Conservation (phyloP, 2,797 vertebrate genomes). For the Crenichthys baileyi region DNA sequence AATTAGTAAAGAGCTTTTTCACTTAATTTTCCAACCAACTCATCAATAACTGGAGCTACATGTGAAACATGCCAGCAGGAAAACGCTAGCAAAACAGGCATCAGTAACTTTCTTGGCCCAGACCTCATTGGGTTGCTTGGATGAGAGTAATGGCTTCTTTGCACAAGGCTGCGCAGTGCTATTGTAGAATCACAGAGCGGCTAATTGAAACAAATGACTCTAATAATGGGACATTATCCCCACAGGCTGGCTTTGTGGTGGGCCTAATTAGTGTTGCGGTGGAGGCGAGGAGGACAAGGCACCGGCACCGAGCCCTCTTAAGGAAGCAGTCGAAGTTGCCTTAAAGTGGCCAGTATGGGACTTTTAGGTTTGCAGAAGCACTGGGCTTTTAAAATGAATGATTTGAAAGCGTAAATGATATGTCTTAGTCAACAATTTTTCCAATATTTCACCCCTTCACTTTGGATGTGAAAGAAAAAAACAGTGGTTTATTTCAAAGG, state of each 20-base stretch:
- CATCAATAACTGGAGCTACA: conserved; percentile 29
- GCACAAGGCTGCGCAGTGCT: conserved; percentile 93
- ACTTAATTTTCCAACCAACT: conserved; percentile 20
- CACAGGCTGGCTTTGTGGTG: conserved; percentile 94
- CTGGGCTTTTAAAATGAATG: background rate
- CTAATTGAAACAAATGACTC: conserved; percentile 99
- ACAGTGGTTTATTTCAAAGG: background rate
- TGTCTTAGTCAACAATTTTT: background rate
- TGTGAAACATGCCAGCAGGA: conserved; percentile 34
- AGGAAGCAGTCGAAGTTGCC: conserved; percentile 78
- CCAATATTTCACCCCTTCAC: background rate
- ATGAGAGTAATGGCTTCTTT: conserved; percentile 93
- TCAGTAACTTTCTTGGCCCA: conserved; percentile 59
- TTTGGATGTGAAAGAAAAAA: background rate
- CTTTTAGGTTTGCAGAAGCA: conserved; percentile 28
- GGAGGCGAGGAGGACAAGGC: conserved; percentile 80
- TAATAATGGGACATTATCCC: conserved; percentile 99
- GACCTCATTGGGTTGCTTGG: conserved; percentile 74
- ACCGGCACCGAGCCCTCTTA: conserved; percentile 88
- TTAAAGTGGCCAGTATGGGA: conserved; percentile 57
- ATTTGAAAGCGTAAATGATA: background rate
- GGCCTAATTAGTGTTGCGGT: conserved; percentile 98
- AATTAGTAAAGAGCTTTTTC: conserved; percentile 16
- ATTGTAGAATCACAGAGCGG: conserved; percentile 99
- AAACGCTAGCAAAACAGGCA: conserved; percentile 53